These are phyloP conservation scores for Chloromyia formosa DNA, from an alignment of 2,888 invertebrate species.

Conservation along the genomic window DNA sequence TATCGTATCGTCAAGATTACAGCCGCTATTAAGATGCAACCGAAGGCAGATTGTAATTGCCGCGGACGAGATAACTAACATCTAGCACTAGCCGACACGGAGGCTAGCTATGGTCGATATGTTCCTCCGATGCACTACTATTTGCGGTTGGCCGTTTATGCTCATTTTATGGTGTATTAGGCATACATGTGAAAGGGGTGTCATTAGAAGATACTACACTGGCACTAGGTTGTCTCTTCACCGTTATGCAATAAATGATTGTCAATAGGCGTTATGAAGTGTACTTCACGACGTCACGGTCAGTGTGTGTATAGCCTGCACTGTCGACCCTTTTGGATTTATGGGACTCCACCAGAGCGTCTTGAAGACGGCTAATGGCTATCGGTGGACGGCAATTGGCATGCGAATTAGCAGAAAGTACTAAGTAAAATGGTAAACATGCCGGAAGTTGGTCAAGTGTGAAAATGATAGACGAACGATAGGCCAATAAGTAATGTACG, in stretches of 20 bases:
- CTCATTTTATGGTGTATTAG: too few species aligned
- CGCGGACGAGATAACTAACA: too few species aligned
- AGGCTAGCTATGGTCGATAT: background rate
- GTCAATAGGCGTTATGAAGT: background rate
- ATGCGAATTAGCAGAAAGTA: background rate
- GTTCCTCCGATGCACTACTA: background rate
- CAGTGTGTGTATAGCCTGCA: background rate
- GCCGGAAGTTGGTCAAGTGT: conserved; percentile 7
- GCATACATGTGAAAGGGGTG: background rate
- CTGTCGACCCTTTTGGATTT: background rate
- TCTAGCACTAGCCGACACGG: too few species aligned
- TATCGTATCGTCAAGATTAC: background rate
- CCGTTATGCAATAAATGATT: conserved; percentile 28
- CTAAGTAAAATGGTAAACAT: background rate
- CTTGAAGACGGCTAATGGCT: too few species aligned
- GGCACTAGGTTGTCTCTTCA: background rate
- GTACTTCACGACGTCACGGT: conserved; percentile 9
- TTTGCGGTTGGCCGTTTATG: background rate
- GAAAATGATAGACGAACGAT: background rate
- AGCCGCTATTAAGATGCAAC: conserved; percentile 11
- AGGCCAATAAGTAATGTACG: too few species aligned
- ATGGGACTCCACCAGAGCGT: background rate
- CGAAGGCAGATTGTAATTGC: conserved; percentile 13
- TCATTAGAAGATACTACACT: background rate
- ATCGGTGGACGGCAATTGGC: background rate